Evolutionary conservation across 2,797 vertebrate genomes (phyloP).

Genomic region (Pteropus rufus): DNA sequence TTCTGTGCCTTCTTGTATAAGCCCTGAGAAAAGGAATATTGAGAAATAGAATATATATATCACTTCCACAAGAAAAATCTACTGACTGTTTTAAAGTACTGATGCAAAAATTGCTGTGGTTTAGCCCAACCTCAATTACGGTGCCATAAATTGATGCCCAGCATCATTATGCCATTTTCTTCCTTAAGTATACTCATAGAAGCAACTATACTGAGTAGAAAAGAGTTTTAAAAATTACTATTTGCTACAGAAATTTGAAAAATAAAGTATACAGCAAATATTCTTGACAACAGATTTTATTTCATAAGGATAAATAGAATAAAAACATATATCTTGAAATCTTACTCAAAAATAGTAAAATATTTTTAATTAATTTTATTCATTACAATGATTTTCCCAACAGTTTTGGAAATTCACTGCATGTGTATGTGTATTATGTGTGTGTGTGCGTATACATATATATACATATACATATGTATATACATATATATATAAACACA

Average conservation of each 20-base stretch:
- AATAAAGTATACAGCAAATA: not conserved
- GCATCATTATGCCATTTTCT: slow-evolving; percentile 77
- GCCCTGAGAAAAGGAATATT: slow-evolving; percentile 56
- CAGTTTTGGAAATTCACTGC: not conserved
- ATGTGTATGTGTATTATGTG: not conserved
- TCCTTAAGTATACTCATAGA: slow-evolving; percentile 71
- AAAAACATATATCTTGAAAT: not conserved
- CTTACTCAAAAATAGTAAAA: not conserved
- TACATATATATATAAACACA: not conserved
- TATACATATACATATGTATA: no score
- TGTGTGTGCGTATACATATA: not conserved
- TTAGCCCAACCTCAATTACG: slow-evolving; percentile 78
- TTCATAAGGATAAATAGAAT: slow-evolving; percentile 17
- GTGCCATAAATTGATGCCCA: slow-evolving; percentile 55
- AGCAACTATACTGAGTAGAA: slow-evolving; percentile 55
- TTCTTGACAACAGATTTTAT: slow-evolving; percentile 27
- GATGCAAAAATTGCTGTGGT: slow-evolving; percentile 78
- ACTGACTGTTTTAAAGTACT: slow-evolving; percentile 71
- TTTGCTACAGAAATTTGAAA: slow-evolving; percentile 21
- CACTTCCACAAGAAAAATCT: slow-evolving; percentile 65
- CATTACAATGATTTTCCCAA: not conserved
- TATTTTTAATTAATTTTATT: not conserved
- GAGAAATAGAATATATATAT: slow-evolving; percentile 68
- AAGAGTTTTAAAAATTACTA: slow-evolving; percentile 45
- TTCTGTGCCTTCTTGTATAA: not conserved